Base-by-base conservation (phyloP, 92 coral and sea anemone species). In the Micromussa lordhowensis region DNA sequence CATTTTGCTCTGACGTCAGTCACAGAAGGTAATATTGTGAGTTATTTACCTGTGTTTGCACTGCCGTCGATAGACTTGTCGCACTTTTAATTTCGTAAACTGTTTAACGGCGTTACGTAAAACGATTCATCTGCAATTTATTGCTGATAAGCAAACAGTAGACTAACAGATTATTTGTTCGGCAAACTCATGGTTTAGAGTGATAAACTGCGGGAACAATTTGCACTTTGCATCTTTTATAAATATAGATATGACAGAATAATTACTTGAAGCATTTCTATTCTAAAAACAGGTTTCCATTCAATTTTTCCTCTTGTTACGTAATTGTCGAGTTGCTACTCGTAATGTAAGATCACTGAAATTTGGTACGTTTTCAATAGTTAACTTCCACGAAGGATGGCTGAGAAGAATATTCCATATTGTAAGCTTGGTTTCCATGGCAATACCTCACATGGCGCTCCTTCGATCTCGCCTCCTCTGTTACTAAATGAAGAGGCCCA, bases 401-500 rank as follows among this genome's bases (percentile, higher is more conserved):
- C 63, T 30, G 79, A 83, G 49, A 71, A 15, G 15, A 74, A 74
- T 30, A 69, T 68, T 68, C 66, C 64, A 49, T 35, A 82, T n/a
- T 34, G 66, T 34, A 72, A 72, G 26, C 69, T 35, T 84, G 72
- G 80, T 72, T 35, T 34, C 87, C 53, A 84, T 84, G 72, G 79
- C 16, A 31, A 84, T 71, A 36, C 24, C 64, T 30, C 35, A 16
- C 30, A 24, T 30, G 12, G 53, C 68, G 53, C 12, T 70, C 68
- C 86, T 31, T 71, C 79, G 21, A 14, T 55, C 19, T 71, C 80
- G 19, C 53, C 87, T 13, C 58, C 87, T 24, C 38, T 84, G 68
- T 35, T 72, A 26, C 34, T 84, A 18, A 51, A 35, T n/a, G 88
- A 76, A n/a, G 88, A 85, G 24, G 75, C 88, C 7, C 40, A 72